Conservation (phyloP, 35 echinoderm and acorn worm genomes). For the Ophioderma brevispina region DNA sequence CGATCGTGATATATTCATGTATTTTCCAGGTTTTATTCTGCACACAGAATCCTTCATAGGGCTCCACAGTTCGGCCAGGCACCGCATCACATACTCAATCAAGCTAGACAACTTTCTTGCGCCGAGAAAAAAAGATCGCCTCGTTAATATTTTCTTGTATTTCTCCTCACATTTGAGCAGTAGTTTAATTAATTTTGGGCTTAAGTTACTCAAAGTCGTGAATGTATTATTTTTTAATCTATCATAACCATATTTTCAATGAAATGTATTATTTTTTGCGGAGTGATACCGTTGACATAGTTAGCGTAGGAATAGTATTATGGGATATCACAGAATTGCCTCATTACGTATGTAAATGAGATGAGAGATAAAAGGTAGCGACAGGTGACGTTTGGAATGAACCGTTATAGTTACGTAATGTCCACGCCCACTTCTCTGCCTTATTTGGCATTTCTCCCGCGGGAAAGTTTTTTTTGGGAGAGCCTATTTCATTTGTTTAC, state of each 20-base stretch:
- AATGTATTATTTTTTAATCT: background rate
- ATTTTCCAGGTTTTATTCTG: background rate
- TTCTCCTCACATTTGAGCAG: background rate
- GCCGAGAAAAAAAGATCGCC: background rate
- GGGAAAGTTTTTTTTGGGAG: background rate
- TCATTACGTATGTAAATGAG: conserved; percentile 11
- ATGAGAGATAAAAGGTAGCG: background rate
- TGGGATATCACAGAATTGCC: conserved; percentile 3
- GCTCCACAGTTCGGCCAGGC: background rate
- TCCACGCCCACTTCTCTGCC: background rate
- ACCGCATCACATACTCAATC: background rate
- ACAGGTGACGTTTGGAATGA: background rate
- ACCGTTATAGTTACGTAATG: background rate
- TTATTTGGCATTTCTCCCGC: background rate
- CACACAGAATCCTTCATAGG: background rate
- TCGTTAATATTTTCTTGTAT: too few species aligned
- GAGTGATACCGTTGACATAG: background rate
- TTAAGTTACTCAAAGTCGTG: background rate
- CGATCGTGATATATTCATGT: background rate
- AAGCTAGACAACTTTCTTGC: background rate
- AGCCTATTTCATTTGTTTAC: too few species aligned
- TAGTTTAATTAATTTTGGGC: background rate
- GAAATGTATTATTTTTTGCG: background rate
- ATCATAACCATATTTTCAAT: background rate
- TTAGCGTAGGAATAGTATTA: background rate